These are phyloP conservation scores for Thinocorus orbignyianus DNA, from an alignment of 2,113 vertebrate species.

Conservation along the genomic window DNA sequence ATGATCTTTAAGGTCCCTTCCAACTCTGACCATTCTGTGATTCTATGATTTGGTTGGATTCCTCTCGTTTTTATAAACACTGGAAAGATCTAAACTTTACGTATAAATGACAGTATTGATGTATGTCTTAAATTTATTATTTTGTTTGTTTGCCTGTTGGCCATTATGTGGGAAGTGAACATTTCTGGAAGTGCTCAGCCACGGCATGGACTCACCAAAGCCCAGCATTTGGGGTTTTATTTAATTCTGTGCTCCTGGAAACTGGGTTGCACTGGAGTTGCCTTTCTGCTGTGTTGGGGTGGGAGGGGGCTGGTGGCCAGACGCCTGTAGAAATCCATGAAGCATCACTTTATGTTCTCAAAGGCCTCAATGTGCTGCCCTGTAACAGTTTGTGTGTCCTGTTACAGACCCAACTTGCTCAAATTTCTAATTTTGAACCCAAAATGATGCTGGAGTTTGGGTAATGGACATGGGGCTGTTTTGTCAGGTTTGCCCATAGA, in stretches of 20 bases:
- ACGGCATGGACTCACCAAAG: neutral
- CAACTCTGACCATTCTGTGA: no score
- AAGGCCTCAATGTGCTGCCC: neutral
- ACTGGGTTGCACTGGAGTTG: neutral
- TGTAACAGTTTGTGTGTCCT: neutral
- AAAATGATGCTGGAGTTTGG: neutral
- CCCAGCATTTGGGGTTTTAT: neutral
- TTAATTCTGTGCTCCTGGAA: neutral
- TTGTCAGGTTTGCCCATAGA: neutral
- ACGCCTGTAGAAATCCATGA: neutral
- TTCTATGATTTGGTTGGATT: neutral
- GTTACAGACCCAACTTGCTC: neutral
- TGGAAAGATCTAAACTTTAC: neutral
- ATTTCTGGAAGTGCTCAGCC: neutral
- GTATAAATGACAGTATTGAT: neutral
- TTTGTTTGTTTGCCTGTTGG: neutral
- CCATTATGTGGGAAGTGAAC: neutral
- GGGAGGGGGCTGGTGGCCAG: neutral
- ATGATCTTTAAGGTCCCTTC: no score
- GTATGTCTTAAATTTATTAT: neutral
- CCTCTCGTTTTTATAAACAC: neutral
- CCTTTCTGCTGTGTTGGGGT: neutral
- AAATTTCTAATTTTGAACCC: neutral
- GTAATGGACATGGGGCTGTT: neutral
- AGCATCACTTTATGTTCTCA: neutral